phyloP scores from a whole-genome alignment of 2,888 invertebrate species.

The Dorcus parallelipipedus region DNA sequence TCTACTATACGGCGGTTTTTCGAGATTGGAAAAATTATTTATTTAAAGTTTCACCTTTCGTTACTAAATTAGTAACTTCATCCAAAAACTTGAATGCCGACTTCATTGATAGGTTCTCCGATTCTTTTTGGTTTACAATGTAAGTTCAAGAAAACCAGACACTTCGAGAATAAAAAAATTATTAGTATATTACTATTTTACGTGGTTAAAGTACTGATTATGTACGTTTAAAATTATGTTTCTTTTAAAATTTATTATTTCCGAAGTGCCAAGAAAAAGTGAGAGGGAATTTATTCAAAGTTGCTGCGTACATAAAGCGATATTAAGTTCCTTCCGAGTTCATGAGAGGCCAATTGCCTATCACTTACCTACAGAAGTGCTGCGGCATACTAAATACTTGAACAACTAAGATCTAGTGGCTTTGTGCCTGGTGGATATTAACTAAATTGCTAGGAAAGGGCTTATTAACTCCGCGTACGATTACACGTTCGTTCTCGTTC shows the following conservation, averaged over 20 bases:
- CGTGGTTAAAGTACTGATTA: not conserved
- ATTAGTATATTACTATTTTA: too few species aligned
- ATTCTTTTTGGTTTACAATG: too few species aligned
- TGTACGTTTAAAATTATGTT: not conserved
- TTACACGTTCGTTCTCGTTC: too few species aligned
- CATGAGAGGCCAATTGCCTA: slow-evolving; percentile 7
- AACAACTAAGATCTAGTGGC: slow-evolving; percentile 1
- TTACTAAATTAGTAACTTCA: too few species aligned
- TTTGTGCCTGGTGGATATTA: not conserved
- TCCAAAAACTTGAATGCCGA: too few species aligned
- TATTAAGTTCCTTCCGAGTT: slow-evolving; percentile 3
- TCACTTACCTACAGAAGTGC: slow-evolving; percentile 8
- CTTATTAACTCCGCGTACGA: not conserved
- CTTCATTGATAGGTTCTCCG: too few species aligned
- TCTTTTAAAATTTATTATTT: not conserved
- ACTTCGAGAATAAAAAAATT: too few species aligned
- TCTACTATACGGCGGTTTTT: too few species aligned
- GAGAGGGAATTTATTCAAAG: not conserved
- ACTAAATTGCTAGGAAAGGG: not conserved
- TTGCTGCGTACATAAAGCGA: not conserved
- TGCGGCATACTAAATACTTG: slow-evolving; percentile 1
- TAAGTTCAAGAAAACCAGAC: too few species aligned
- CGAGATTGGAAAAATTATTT: too few species aligned
- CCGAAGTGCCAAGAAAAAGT: not conserved
- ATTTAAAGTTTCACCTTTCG: too few species aligned